phyloP scores from a whole-genome alignment of 2,888 invertebrate species.

The Quadroppia sp. region DNA sequence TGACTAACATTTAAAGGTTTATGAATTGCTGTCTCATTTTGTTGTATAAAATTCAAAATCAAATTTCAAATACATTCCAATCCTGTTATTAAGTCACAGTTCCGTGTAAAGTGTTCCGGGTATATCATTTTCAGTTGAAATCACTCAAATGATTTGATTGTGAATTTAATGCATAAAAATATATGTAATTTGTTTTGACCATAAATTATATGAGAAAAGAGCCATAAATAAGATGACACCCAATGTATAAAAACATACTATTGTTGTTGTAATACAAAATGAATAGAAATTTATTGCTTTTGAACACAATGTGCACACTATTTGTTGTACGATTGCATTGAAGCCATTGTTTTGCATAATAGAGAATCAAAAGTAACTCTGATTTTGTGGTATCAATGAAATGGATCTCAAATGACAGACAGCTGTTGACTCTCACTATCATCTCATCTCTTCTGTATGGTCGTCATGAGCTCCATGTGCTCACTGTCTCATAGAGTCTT shows the following conservation, averaged over 20 bases:
- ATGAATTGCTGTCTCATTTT: too few relatives aligned
- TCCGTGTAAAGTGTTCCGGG: too few relatives aligned
- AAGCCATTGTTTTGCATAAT: constrained; percentile 1
- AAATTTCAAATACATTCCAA: too few relatives aligned
- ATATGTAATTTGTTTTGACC: not conserved
- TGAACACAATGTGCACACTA: not conserved
- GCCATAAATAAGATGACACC: not conserved
- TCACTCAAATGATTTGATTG: not conserved
- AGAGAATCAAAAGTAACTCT: constrained; percentile 5
- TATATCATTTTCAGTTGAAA: not conserved
- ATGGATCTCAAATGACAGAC: constrained; percentile 3
- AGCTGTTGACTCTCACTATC: constrained; percentile 29
- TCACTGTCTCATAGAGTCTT: not conserved
- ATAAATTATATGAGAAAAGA: not conserved
- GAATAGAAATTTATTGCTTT: not conserved
- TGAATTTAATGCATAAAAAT: not conserved
- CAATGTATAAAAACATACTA: not conserved
- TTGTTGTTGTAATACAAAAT: not conserved
- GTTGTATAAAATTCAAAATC: too few relatives aligned
- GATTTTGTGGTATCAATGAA: constrained; percentile 30
- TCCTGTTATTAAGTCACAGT: too few relatives aligned
- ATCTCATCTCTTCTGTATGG: too few relatives aligned
- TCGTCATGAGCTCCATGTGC: not conserved
- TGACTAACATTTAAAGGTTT: not conserved
- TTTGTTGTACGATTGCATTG: not conserved